These are phyloP conservation scores for Anguilla anguilla DNA, from an alignment of 2,797 vertebrate species.

Conservation along the genomic window DNA sequence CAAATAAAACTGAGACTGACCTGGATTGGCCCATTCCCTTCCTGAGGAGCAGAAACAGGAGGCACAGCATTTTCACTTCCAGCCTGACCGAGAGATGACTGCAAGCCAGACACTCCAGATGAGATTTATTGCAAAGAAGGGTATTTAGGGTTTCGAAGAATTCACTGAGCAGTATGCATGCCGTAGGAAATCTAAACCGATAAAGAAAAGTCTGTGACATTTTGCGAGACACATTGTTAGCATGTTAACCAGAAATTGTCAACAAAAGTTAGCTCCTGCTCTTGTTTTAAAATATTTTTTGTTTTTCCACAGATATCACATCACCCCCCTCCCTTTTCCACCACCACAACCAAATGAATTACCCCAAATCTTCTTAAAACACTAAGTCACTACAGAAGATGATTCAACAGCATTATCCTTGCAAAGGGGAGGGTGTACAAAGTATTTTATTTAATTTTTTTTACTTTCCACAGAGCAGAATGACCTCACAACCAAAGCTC, in stretches of 20 bases:
- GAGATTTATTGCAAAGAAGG: background rate
- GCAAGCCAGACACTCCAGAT: background rate
- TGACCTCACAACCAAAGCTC: background rate
- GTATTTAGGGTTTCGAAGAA: background rate
- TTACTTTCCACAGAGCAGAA: background rate
- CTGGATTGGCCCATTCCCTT: slow-evolving; percentile 12
- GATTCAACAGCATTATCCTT: too few species aligned
- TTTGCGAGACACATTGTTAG: background rate
- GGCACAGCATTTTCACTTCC: background rate
- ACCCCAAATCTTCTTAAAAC: background rate
- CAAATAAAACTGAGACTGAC: background rate
- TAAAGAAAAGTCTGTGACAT: background rate
- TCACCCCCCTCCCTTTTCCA: background rate
- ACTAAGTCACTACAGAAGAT: too few species aligned
- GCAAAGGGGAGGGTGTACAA: too few species aligned
- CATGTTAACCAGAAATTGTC: background rate
- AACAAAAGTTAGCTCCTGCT: background rate
- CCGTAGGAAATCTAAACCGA: background rate
- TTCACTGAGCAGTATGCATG: background rate
- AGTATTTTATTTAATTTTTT: background rate
- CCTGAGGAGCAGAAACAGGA: slow-evolving; percentile 10
- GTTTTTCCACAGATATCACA: background rate
- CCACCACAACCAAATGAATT: background rate
- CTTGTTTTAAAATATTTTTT: background rate
- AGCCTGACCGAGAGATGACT: background rate